Evolutionary conservation across 2,888 invertebrate species (phyloP), one percentile per base, ranked within the genome.

Genomic region (Mythimna vitellina): DNA sequence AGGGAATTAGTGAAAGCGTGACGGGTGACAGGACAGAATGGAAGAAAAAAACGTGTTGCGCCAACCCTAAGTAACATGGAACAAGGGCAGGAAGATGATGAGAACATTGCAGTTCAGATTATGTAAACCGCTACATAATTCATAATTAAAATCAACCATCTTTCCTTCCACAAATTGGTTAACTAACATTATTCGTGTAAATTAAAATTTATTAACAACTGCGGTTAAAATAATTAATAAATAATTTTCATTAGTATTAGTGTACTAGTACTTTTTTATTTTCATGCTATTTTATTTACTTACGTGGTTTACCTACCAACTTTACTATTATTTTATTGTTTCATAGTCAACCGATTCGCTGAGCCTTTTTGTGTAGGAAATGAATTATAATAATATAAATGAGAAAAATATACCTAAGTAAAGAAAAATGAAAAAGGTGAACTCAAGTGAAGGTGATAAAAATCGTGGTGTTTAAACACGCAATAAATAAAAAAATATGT

Each of bases 91-190:
- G 17, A 46, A 17, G 14, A 46, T 46, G 42, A 46, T 46, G 42
- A 46, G 17, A 46, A 14, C 5, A 17, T 46, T 46, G 42, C 14
- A 46, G 14, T 46, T 46, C 6, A 17, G n/a, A n/a, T 51, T 51
- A 75, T 53, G 42, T 57, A 63, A 58, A 53, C 35, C 22, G 38
- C 22, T 73, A 32, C 17, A 68, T 14, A 51, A 51, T 58, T 58
- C 54, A 76, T 76, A 60, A 76, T 76, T 60, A 70, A 60, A 75
- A 32, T 67, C 3, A 20, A 8, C 20, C 49, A 20, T 32, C 20
- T 29, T 54, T 35, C 46, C 62, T 70, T 20, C n/a, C 20, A 10
- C 17, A 22, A 35, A 56, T 38, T 64, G 22, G 32, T 42, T 14
- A 7, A 65, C 29, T 17, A 71, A 60, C 12, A 38, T n/a, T 69